Base-by-base conservation (phyloP, 2,113 vertebrate genomes). In the Vulpes vulpes region DNA sequence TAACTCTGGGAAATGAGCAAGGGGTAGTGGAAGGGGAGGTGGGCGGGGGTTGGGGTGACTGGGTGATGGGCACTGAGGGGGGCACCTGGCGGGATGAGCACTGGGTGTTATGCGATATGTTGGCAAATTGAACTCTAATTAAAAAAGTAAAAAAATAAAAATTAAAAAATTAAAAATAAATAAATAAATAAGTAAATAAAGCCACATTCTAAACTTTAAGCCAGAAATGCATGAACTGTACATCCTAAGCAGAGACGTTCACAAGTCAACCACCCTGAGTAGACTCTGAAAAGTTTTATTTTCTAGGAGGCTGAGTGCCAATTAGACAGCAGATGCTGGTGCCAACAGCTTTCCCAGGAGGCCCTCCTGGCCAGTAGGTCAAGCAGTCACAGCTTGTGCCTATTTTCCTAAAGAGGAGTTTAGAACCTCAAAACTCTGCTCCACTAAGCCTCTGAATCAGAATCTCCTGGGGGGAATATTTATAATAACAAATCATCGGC, bases 261-360 rank as follows among this genome's bases (percentile, higher is more conserved):
- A 90, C 65, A 97, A 85, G 65, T 35, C 87, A 94, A 12, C 67
- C 79, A 35, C 55, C 80, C 3, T 51, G 82, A n/a, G 49, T 92
- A 57, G 88, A 80, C 60, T 59, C 91, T 51, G 88, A 82, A 83
- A 95, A 87, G 35, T 85, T 85, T 96, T 88, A 43, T 87, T 94
- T 85, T 84, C 49, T 65, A 73, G 6, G 43, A 43, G 43, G 23
- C 62, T 80, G 90, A 79, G 79, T 73, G 81, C 53, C 87, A 79
- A 49, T 80, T 83, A 71, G 49, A 49, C 12, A 15, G 80, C 53
- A 51, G 80, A 65, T 65, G 62, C 60, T 67, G 9, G 4, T 11
- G 49, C 91, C 43, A 19, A 60, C 67, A 16, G 64, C 53, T 81
- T 27, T 91, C 97, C 27, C 53, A 14, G n/a, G 90, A 74, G 92